Evolutionary conservation across 2,113 vertebrate genomes (phyloP).

Genomic region (Dryoscopus gambensis): DNA sequence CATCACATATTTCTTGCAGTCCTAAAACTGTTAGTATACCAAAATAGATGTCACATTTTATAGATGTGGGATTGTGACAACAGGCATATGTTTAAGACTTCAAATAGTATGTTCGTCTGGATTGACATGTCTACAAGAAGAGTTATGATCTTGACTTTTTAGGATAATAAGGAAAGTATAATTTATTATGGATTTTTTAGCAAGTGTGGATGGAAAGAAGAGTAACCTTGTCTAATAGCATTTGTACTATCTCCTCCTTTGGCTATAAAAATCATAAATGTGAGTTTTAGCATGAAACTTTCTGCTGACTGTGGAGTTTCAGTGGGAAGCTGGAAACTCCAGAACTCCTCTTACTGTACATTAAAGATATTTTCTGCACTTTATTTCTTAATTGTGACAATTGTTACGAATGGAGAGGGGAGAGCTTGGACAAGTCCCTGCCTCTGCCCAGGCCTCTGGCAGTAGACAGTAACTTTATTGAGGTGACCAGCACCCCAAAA

Average conservation of each 20-base stretch:
- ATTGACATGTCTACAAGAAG: not conserved
- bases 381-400: not conserved
- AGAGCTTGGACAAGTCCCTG: not conserved
- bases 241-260: not conserved
- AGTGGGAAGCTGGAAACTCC: not conserved
- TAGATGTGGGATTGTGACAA: not conserved
- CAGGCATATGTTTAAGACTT: not conserved
- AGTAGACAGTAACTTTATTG: not conserved
- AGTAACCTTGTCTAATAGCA: not conserved
- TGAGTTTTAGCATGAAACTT: not conserved
- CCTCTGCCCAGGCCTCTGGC: not conserved
- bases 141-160: not conserved
- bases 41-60: not conserved
- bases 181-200: not conserved
- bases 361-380: not conserved
- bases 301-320: not conserved
- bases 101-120: not conserved
- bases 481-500: not conserved
- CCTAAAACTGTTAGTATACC: not conserved
- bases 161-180: not conserved
- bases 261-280: not conserved
- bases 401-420: too few relatives aligned
- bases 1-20: not conserved
- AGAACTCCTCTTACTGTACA: not conserved
- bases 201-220: not conserved